Percentiles rank a stretch among this genome's conserved stretches.
Conservation (phyloP, 1,140 invertebrate genomes). For the Ceratina japonica region DNA sequence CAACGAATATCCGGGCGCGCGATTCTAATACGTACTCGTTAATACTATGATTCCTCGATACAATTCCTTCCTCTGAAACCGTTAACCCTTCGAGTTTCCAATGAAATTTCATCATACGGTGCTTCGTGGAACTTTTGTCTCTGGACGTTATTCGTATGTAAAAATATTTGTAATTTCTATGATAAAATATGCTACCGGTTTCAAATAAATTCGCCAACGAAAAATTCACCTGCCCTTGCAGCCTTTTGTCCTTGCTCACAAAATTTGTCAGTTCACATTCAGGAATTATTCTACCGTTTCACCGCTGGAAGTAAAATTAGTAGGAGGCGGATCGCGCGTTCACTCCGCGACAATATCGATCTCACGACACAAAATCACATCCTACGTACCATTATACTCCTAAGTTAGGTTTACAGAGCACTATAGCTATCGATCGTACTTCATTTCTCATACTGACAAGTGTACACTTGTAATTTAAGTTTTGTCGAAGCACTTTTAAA, state of each 20-base stretch:
- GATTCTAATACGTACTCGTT: slow-evolving; percentile 54
- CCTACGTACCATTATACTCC: slow-evolving; percentile 2
- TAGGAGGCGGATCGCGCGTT: background rate
- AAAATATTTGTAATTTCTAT: slow-evolving; percentile 73
- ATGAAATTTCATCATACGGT: slow-evolving; percentile 35
- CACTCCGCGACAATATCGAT: background rate
- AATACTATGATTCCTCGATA: slow-evolving; percentile 63
- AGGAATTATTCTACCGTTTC: background rate
- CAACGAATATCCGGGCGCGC: slow-evolving; percentile 37
- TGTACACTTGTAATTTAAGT: slow-evolving; percentile 49
- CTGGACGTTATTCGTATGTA: slow-evolving; percentile 59
- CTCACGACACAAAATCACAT: slow-evolving; percentile 33
- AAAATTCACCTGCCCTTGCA: background rate
- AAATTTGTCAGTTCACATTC: background rate
- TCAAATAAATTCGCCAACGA: slow-evolving; percentile 23
- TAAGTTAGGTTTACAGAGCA: slow-evolving; percentile 13
- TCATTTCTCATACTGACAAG: slow-evolving; percentile 55
- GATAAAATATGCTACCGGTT: slow-evolving; percentile 55
- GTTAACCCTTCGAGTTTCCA: background rate
- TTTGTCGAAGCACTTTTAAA: slow-evolving; percentile 45
- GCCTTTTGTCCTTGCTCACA: background rate
- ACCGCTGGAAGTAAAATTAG: slow-evolving; percentile 17
- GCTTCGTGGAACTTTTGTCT: slow-evolving; percentile 54
- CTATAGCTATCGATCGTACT: background rate
- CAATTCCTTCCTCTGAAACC: slow-evolving; percentile 31